Conservation (phyloP, 2,113 vertebrate species). For the Promerops cafer region DNA sequence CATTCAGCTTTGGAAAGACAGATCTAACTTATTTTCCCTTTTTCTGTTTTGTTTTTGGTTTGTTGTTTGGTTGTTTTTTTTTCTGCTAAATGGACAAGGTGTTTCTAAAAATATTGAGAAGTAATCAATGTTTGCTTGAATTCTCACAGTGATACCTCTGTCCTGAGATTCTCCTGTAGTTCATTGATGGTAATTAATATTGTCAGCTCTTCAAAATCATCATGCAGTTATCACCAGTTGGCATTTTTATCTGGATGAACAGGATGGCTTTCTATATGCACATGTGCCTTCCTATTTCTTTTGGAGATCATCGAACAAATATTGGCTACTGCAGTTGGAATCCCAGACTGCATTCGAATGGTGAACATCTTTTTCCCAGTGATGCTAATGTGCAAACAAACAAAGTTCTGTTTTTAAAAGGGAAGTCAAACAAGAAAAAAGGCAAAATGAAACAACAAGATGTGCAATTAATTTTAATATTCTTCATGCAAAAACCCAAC, state of each 20-base stretch:
- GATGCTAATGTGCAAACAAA: not conserved
- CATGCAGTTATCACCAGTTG: not conserved
- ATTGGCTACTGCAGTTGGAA: not conserved
- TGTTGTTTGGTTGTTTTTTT: not conserved
- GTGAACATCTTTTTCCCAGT: not conserved
- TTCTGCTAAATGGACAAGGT: not conserved
- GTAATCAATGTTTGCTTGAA: not conserved
- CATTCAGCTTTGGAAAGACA: not conserved
- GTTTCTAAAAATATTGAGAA: not conserved
- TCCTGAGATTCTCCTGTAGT: not conserved
- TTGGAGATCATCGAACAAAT: constrained; percentile 3
- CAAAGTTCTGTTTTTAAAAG: not conserved
- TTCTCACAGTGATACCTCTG: not conserved
- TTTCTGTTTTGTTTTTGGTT: not conserved
- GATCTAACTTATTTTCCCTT: not conserved
- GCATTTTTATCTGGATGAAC: not conserved
- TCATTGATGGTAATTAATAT: not conserved
- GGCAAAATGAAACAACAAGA: not conserved
- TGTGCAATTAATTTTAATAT: not conserved
- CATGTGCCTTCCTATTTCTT: not conserved
- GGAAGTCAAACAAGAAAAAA: not conserved
- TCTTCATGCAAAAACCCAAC: not conserved
- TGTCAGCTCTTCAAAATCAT: not conserved
- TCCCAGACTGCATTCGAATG: not conserved
- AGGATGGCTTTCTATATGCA: not conserved